A percentile compares a stretch with the other conserved stretches of the same genome.
Conservation (phyloP, 2,113 vertebrate genomes). For the Gobius niger region DNA sequence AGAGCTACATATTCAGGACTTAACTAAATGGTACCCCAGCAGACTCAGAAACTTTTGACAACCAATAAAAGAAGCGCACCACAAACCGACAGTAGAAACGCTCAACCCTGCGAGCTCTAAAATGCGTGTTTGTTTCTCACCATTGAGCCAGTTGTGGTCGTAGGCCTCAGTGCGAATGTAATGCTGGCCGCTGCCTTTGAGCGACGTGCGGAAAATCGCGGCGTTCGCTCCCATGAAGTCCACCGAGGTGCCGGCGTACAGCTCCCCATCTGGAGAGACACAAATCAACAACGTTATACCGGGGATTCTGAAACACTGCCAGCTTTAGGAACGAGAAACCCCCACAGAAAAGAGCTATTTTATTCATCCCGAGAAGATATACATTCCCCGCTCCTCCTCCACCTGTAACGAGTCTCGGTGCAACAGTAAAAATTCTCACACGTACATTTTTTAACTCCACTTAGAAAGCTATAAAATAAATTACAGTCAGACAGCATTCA, state of each 20-base stretch:
- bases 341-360: not conserved
- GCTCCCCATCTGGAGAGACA: slow-evolving; percentile 71
- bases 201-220: slow-evolving; percentile 80
- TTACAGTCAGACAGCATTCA: not conserved
- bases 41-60: too few relatives aligned
- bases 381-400: not conserved
- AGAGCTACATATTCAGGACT: too few relatives aligned
- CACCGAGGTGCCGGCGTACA: slow-evolving; percentile 83
- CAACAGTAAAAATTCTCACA: not conserved
- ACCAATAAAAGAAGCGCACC: too few relatives aligned
- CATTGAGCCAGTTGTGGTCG: slow-evolving; percentile 85
- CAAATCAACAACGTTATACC: not conserved
- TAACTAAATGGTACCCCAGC: too few relatives aligned
- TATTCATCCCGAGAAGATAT: not conserved
- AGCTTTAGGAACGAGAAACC: not conserved
- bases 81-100: too few relatives aligned
- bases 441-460: not conserved
- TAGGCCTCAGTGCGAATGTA: slow-evolving; percentile 85
- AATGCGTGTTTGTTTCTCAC: slow-evolving; percentile 52
- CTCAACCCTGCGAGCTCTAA: too few relatives aligned
- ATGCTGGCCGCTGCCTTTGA: slow-evolving; percentile 69
- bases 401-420: slow-evolving; percentile 1
- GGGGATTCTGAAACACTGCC: not conserved
- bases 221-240: slow-evolving; percentile 87
- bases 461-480: slow-evolving; percentile 3